Conservation (phyloP, 2,888 invertebrate genomes). For the Torymus texanus region DNA sequence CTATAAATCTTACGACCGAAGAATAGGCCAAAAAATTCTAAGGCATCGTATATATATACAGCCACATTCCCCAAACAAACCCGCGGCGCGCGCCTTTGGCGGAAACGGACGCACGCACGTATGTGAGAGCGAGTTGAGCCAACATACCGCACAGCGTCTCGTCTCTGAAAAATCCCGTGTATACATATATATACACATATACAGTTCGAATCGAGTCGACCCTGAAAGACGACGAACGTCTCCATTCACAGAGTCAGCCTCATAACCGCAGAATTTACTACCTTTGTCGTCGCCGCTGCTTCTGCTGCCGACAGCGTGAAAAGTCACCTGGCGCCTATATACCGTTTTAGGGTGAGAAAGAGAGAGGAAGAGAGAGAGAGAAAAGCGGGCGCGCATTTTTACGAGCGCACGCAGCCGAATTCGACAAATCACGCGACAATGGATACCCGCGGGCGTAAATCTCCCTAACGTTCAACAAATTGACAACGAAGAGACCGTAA, state of each 20-base stretch:
- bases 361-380: constrained; percentile 10
- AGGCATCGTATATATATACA: too few relatives aligned
- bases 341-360: background rate
- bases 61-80: too few relatives aligned
- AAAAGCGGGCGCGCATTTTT: background rate
- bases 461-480: constrained; percentile 48
- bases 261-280: constrained; percentile 57
- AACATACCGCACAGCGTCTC: background rate
- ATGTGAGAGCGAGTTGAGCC: constrained; percentile 19
- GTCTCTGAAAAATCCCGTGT: too few relatives aligned
- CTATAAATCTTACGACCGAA: too few relatives aligned
- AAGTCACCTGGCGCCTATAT: constrained; percentile 37
- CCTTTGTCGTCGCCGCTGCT: constrained; percentile 42
- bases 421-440: constrained; percentile 47
- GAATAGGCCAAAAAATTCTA: too few relatives aligned
- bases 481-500: constrained; percentile 36
- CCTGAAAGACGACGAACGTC: constrained; percentile 17
- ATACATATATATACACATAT: too few relatives aligned
- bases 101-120: background rate
- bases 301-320: background rate
- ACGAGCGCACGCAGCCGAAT: too few relatives aligned
- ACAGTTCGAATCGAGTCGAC: too few relatives aligned
- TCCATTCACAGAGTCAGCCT: constrained; percentile 32
- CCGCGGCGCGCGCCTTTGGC: constrained; percentile 6
- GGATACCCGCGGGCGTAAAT: constrained; percentile 36